Conservation (phyloP, 1,140 invertebrate genomes). For the Saccostrea cuccullata region DNA sequence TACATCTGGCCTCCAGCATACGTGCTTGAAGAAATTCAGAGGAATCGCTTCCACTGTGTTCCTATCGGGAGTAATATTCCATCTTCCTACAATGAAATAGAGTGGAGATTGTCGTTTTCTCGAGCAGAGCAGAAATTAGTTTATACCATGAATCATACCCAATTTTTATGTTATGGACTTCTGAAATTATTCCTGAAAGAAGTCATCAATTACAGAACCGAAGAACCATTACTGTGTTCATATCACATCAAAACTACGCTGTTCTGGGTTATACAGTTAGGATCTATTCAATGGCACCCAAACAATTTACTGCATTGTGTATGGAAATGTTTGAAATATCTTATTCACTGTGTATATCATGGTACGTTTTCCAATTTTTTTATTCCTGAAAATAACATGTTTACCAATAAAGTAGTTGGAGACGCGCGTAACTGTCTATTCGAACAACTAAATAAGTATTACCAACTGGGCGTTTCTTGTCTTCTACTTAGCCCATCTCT, state of each 20-base stretch:
- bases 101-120: conserved; percentile 46
- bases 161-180: conserved; percentile 39
- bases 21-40: no score
- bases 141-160: conserved; percentile 40
- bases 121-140: conserved; percentile 30
- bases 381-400: conserved; percentile 42
- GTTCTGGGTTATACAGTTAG: conserved; percentile 18
- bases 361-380: conserved; percentile 14
- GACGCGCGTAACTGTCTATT: background rate
- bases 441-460: background rate
- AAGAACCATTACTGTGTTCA: conserved; percentile 34
- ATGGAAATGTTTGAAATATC: conserved; percentile 35
- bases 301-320: background rate
- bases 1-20: no score
- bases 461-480: background rate
- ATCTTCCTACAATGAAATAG: background rate
- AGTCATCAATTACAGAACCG: background rate
- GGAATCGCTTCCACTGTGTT: no score
- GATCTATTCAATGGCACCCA: background rate
- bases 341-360: conserved; percentile 12
- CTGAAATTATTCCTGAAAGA: conserved; percentile 41
- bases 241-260: conserved; percentile 40
- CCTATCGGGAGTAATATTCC: no score
- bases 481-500: background rate
- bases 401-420: background rate